Evolutionary conservation across 2,113 vertebrate genomes (phyloP).

Genomic region (Tichodroma muraria): DNA sequence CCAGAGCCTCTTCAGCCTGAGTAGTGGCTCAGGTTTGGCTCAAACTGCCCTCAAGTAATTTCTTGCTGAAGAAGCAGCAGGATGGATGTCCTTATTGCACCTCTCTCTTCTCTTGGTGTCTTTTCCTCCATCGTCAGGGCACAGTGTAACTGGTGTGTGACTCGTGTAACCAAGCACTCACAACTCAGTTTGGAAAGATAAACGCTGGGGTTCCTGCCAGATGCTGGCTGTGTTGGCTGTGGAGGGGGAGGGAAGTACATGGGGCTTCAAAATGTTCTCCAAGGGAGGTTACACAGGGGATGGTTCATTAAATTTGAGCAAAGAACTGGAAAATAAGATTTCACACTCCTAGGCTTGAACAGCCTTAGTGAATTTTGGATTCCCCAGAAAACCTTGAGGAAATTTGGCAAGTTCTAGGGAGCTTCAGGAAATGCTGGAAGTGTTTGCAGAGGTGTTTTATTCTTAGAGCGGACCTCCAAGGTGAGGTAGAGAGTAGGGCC

Average conservation of each 20-base stretch:
- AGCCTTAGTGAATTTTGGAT: constrained; percentile 56
- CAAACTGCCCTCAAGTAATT: background rate
- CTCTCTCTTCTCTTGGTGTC: background rate
- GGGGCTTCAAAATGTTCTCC: constrained; percentile 64
- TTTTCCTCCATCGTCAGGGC: background rate
- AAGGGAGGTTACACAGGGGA: constrained; percentile 68
- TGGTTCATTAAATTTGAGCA: constrained; percentile 75
- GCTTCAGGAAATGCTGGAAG: background rate
- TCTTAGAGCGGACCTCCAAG: background rate
- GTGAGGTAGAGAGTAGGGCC: background rate
- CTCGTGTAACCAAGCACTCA: background rate
- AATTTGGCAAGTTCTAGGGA: background rate
- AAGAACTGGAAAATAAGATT: constrained; percentile 78
- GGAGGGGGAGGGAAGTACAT: constrained; percentile 8
- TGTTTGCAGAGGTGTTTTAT: background rate
- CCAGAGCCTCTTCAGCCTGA: background rate
- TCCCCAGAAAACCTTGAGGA: constrained; percentile 16
- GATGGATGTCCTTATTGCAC: background rate
- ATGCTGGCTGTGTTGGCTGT: constrained; percentile 6
- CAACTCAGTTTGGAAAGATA: background rate
- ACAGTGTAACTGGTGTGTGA: background rate
- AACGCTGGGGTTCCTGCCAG: constrained; percentile 16
- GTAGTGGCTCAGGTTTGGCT: background rate
- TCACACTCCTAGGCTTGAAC: constrained; percentile 66
- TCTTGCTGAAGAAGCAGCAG: background rate